A percentile compares a stretch with the other conserved stretches of the same genome.
These are phyloP conservation scores for Ctenochaetus hawaiiensis DNA, from an alignment of 2,797 vertebrate species.

Conservation along the genomic window DNA sequence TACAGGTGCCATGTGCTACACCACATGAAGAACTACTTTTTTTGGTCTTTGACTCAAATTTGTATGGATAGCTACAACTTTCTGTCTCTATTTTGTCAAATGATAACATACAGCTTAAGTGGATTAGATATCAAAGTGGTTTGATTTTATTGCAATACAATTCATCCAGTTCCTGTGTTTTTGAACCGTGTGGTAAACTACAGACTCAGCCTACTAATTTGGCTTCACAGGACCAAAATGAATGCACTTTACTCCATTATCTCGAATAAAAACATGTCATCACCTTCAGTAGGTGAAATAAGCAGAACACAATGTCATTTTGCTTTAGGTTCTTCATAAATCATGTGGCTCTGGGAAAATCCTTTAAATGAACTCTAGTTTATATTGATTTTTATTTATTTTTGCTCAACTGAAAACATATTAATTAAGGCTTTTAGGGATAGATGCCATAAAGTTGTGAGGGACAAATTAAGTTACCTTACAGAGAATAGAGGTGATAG, in stretches of 20 bases:
- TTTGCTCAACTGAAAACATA: neutral
- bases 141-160: constrained; percentile 3
- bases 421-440: neutral
- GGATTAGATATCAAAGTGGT: neutral
- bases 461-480: constrained; percentile 4
- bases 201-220: constrained; percentile 31
- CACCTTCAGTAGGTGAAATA: constrained; percentile 13
- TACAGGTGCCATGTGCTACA: constrained; percentile 18
- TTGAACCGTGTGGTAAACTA: neutral
- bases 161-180: constrained; percentile 5
- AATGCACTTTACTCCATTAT: constrained; percentile 26
- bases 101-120: neutral
- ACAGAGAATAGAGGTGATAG: neutral
- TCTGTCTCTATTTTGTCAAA: neutral
- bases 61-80: constrained; percentile 1
- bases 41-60: constrained; percentile 8
- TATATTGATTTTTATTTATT: constrained; percentile 5
- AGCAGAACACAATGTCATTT: neutral
- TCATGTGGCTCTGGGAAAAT: constrained; percentile 13
- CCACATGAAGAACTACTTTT: constrained; percentile 13
- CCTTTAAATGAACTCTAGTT: neutral
- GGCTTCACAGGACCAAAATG: constrained; percentile 20
- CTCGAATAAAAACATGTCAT: constrained; percentile 38
- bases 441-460: neutral
- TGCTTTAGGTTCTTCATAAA: neutral